Evolutionary conservation across 2,888 invertebrate genomes (phyloP), one percentile per base, ranked within the genome.

Genomic region (Metellina segmentata): DNA sequence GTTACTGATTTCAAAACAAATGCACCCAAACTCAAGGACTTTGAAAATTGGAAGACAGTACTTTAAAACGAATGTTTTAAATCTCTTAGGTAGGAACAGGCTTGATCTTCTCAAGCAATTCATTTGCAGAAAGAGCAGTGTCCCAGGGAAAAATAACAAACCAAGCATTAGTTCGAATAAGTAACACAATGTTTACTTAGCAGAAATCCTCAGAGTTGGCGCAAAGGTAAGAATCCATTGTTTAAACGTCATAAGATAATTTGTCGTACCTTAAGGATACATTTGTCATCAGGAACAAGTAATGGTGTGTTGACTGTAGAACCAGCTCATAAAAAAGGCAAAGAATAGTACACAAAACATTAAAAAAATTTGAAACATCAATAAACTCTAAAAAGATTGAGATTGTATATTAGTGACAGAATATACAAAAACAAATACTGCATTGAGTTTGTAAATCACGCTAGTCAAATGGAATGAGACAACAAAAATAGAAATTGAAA

Each of bases 41-140:
- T 79, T 81, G 34, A 81, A 85, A 79, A 71, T 48, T 90, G 90
- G 90, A 90, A 90, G 90, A 90, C 90, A 86, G 70, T 71, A 86
- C 77, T 72, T 70, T 49, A 78, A 78, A 69, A 86, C 69, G 51
- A 69, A 49, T 70, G 49, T 69, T 78, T 70, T 34, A 34, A 34
- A 34, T 34, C 34, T 34, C 34, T 70, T 61, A 49, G 75, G 75
- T 86, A 86, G 85, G 85, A 86, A 86, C 85, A 86, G 77, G n/a
- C 71, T 20, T 78, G 85, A 85, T 53, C 52, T 49, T n/a, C 48
- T 61, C 52, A 85, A 85, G 85, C 85, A 51, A 19, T 19, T 51
- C n/a, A 83, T 83, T 19, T 72, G 78, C 13, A 83, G 83, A 61
- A 79, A 61, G 53, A 85, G 61, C 75, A 20, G 72, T 72, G 49